phyloP scores from a whole-genome alignment of 2,888 invertebrate genomes.

The Limnephilus auricula region DNA sequence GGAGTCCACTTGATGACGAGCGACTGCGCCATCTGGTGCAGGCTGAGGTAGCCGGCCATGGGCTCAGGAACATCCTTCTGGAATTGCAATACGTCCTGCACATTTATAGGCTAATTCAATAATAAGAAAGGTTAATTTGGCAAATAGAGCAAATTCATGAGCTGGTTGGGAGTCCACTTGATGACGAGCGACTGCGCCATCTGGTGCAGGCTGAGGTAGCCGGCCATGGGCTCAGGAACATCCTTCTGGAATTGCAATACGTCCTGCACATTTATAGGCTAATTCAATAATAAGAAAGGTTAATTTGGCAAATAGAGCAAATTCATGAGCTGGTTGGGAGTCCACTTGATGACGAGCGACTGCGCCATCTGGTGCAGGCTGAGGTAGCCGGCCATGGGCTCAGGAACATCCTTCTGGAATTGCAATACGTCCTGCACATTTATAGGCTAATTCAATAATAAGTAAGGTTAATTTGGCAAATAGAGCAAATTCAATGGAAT shows the following conservation, averaged over 20 bases:
- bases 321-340: constrained; percentile 98
- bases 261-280: no score
- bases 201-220: constrained; percentile 95
- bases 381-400: constrained; percentile 93
- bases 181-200: constrained; percentile 88
- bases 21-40: constrained; percentile 90
- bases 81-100: constrained; percentile 55
- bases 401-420: constrained; percentile 84
- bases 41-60: constrained; percentile 94
- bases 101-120: constrained; percentile 24
- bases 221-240: constrained; percentile 89
- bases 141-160: no score
- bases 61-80: constrained; percentile 88
- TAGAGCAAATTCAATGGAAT: no score
- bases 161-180: constrained; percentile 98
- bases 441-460: constrained; percentile 13
- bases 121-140: no score
- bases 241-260: constrained; percentile 79
- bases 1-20: constrained; percentile 97
- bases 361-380: constrained; percentile 92
- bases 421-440: no score
- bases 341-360: constrained; percentile 94
- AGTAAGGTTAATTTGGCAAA: no score
- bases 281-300: not conserved
- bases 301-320: no score